Percentiles rank a stretch among this genome's conserved stretches.
These are phyloP conservation scores for Scleropages formosus DNA, from an alignment of 2,797 vertebrate species.

Conservation along the genomic window DNA sequence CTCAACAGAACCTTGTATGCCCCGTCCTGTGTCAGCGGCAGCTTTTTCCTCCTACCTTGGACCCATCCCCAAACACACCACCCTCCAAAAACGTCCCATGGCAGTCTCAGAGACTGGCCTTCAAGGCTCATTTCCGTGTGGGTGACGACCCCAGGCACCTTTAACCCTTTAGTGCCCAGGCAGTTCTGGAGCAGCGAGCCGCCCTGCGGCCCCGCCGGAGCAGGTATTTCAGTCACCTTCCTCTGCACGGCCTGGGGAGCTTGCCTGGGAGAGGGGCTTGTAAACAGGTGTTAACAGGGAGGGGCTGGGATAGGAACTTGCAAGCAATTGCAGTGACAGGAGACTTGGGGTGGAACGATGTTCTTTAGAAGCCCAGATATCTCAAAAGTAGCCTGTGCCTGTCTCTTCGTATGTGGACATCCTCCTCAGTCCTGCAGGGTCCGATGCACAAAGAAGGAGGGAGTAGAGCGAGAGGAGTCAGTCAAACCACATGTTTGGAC, in stretches of 20 bases:
- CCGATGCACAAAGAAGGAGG: conserved; percentile 3
- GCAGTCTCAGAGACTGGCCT: conserved; percentile 33
- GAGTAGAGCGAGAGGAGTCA: conserved; percentile 3
- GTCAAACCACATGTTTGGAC: not conserved
- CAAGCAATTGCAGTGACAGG: conserved; percentile 15
- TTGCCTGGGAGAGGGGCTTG: conserved; percentile 17
- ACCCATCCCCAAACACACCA: not conserved
- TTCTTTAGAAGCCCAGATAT: conserved; percentile 22
- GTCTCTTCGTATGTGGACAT: conserved; percentile 30
- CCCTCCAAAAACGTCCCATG: not conserved
- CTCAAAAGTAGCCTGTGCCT: conserved; percentile 32
- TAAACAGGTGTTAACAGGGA: too few relatives aligned
- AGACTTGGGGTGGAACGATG: conserved; percentile 26
- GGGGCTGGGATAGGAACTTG: not conserved
- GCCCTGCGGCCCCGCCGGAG: conserved; percentile 45
- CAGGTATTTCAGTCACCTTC: conserved; percentile 64
- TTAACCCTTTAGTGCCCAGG: conserved; percentile 76
- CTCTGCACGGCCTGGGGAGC: conserved; percentile 53
- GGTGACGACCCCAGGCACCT: conserved; percentile 70
- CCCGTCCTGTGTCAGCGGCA: conserved; percentile 14
- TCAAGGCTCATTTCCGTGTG: conserved; percentile 52
- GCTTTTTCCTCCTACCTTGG: not conserved
- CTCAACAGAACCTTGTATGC: not conserved
- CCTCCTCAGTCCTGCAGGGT: conserved; percentile 25
- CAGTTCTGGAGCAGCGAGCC: conserved; percentile 59